Base-by-base conservation (phyloP, 1,140 invertebrate species). In the Aphidius gifuensis region DNA sequence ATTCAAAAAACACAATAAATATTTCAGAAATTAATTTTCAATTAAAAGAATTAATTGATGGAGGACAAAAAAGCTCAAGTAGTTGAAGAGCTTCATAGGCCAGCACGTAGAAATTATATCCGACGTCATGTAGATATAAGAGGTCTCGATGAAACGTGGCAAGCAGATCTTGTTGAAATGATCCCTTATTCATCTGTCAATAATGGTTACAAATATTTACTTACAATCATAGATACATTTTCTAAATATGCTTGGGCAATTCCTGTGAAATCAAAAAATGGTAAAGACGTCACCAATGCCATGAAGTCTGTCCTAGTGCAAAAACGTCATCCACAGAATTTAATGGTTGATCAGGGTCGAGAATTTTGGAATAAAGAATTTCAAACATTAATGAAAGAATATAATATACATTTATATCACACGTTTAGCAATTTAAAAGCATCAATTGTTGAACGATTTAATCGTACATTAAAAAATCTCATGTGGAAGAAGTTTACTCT, bases 141-240 rank as follows among this genome's bases (percentile, higher is more conserved):
- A 9, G 58, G 45, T 8, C 42, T 64, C 0, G 46, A 62, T 57
- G 42, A 62, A 39, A 62, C 61, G 6, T 62, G 54, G 61, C 61
- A 62, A 38, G 53, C 54, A 32, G 53, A 62, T 57, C 54, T 62
- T 40, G 54, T 61, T 47, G 60, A 61, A 16, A 61, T 61, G 60
- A 42, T 46, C 23, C 23, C 54, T 40, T 57, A 57, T 23, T 7
- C 16, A 16, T 16, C 16, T 16, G 16, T 16, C 16, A 16, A 16
- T 16, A 16, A 16, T 16, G 16, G 16, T 16, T 16, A 16, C 16
- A 16, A 16, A 16, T 16, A 16, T 16, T 16, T 16, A 16, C 16
- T 16, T 16, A 16, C 16, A 16, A 16, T 16, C 16, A 16, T 16
- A 16, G 16, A 16, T 16, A 16, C 16, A 16, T 16, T 16, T 16